These are phyloP conservation scores for Crenichthys baileyi DNA, from an alignment of 2,797 vertebrate genomes.

Conservation along the genomic window DNA sequence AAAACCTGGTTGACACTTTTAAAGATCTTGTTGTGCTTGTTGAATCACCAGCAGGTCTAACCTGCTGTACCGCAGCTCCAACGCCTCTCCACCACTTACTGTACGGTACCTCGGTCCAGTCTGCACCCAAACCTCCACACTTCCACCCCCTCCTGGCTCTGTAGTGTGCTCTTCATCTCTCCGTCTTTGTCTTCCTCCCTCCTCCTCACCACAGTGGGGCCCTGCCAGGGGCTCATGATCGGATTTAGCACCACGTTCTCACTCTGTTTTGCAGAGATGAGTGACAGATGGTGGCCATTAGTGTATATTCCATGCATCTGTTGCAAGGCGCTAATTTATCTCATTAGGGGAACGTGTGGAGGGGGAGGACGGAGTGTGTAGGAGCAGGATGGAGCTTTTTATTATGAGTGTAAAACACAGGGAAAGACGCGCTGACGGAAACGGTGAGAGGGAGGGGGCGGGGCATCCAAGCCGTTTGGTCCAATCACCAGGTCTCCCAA, in stretches of 20 bases:
- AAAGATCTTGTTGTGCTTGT: slow-evolving; percentile 42
- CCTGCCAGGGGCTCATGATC: slow-evolving; percentile 69
- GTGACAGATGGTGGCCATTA: slow-evolving; percentile 84
- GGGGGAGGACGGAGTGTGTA: slow-evolving; percentile 49
- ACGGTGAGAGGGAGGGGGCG: slow-evolving; percentile 24
- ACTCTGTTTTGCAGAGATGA: slow-evolving; percentile 74
- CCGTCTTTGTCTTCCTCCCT: slow-evolving; percentile 40
- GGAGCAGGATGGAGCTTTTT: slow-evolving; percentile 68
- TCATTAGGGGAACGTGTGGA: slow-evolving; percentile 80
- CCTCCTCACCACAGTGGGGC: slow-evolving; percentile 49
- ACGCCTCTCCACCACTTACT: slow-evolving; percentile 66
- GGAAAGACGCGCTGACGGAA: slow-evolving; percentile 42
- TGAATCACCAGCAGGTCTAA: slow-evolving; percentile 57
- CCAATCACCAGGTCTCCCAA: slow-evolving; percentile 10
- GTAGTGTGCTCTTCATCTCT: slow-evolving; percentile 46
- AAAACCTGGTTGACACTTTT: slow-evolving; percentile 39
- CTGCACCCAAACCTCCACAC: slow-evolving; percentile 57
- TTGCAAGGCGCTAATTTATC: slow-evolving; percentile 84
- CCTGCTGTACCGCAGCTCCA: slow-evolving; percentile 51
- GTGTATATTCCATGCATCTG: slow-evolving; percentile 83
- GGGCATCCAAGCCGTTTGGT: slow-evolving; percentile 29
- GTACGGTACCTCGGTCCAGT: slow-evolving; percentile 50
- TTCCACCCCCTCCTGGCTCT: slow-evolving; percentile 58
- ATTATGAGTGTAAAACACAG: slow-evolving; percentile 77
- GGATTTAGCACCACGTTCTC: slow-evolving; percentile 69